phyloP scores from a whole-genome alignment of 2,888 invertebrate genomes.

The Crematogaster levior region DNA sequence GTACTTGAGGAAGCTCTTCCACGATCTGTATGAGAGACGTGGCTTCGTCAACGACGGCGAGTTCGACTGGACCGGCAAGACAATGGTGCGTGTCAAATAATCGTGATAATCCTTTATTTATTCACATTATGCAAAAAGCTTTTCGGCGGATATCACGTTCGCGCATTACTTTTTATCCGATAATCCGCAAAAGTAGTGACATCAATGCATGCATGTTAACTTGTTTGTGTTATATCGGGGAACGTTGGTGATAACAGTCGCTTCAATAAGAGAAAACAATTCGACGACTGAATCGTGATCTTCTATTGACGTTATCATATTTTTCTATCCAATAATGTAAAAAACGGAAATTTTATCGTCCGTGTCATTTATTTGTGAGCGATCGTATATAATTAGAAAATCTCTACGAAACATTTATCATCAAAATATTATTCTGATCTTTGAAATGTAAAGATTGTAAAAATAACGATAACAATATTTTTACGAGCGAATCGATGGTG shows the following conservation, averaged over 20 bases:
- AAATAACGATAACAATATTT: background rate
- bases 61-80: slow-evolving; percentile 98
- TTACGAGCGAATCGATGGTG: background rate
- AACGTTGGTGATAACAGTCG: background rate
- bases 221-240: slow-evolving; percentile 13
- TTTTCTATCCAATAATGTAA: background rate
- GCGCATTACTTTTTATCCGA: slow-evolving; percentile 13
- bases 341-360: background rate
- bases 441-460: background rate
- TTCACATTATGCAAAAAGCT: slow-evolving; percentile 54
- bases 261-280: background rate
- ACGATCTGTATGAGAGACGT: slow-evolving; percentile 95
- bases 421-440: slow-evolving; percentile 14
- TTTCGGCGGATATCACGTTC: background rate
- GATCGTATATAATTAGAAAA: slow-evolving; percentile 13
- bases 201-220: slow-evolving; percentile 31
- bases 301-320: slow-evolving; percentile 13
- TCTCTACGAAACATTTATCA: background rate
- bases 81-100: slow-evolving; percentile 86
- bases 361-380: slow-evolving; percentile 9
- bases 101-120: slow-evolving; percentile 37
- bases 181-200: background rate
- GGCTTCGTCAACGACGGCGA: slow-evolving; percentile 96
- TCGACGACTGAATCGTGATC: slow-evolving; percentile 17
- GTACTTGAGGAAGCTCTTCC: slow-evolving; percentile 98